These are phyloP conservation scores for Chymomyza amoena DNA, from an alignment of 2,888 invertebrate genomes.

Conservation along the genomic window DNA sequence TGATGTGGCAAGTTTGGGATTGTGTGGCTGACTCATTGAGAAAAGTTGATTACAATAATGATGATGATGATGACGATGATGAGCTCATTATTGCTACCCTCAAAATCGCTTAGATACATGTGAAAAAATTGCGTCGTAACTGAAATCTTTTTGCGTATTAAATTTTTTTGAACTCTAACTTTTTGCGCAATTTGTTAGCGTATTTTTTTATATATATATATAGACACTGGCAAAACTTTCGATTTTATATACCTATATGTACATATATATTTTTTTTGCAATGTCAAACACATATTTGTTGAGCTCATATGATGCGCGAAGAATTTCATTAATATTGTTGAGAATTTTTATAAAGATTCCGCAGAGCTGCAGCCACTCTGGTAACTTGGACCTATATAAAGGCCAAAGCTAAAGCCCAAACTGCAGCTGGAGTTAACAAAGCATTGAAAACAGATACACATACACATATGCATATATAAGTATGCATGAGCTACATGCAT, in stretches of 20 bases:
- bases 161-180: not conserved
- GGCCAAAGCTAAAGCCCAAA: conserved; percentile 6
- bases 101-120: not conserved
- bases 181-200: not conserved
- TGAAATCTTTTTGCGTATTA: not conserved
- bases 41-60: not conserved
- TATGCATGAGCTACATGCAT: not conserved
- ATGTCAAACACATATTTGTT: not conserved
- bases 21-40: not conserved
- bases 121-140: not conserved
- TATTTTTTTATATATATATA: no score
- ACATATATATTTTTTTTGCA: not conserved
- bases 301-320: not conserved
- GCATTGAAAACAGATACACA: not conserved
- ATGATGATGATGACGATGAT: not conserved
- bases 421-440: not conserved
- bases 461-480: not conserved
- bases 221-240: not conserved
- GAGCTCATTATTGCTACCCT: not conserved
- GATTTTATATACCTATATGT: not conserved
- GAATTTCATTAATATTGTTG: not conserved
- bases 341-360: not conserved
- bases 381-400: not conserved
- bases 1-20: not conserved
- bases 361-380: not conserved